phyloP scores from a whole-genome alignment of 2,888 invertebrate genomes.

The Watsonalla binaria region DNA sequence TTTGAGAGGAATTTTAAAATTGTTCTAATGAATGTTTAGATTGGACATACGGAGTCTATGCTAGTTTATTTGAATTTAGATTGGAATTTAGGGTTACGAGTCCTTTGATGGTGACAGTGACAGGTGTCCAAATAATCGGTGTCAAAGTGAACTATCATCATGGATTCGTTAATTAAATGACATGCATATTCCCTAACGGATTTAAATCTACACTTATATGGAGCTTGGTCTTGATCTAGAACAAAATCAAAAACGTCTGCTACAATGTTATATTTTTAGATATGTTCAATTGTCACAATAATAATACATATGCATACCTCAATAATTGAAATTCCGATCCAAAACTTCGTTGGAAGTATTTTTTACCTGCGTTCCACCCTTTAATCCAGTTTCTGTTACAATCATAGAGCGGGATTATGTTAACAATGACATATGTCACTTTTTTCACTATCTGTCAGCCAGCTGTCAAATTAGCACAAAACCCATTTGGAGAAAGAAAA shows the following conservation, averaged over 20 bases:
- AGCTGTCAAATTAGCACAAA: constrained; percentile 69
- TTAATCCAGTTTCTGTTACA: constrained; percentile 45
- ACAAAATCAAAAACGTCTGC: too few species aligned
- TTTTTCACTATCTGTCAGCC: constrained; percentile 51
- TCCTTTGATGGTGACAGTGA: constrained; percentile 44
- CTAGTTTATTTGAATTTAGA: constrained; percentile 63
- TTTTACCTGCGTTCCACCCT: constrained; percentile 49
- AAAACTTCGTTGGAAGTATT: constrained; percentile 44
- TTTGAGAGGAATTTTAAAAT: constrained; percentile 54
- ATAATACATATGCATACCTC: background rate
- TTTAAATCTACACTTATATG: too few species aligned
- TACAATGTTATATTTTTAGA: too few species aligned
- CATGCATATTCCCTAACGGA: too few species aligned
- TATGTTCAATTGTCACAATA: too few species aligned
- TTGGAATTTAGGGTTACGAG: constrained; percentile 44
- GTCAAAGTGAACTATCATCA: constrained; percentile 4
- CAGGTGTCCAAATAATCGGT: constrained; percentile 67
- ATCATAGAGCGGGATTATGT: constrained; percentile 38
- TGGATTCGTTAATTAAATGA: too few species aligned
- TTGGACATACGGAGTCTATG: constrained; percentile 63
- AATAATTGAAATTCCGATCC: constrained; percentile 1
- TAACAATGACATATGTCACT: constrained; percentile 45
- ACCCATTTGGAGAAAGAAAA: constrained; percentile 48
- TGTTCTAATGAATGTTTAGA: constrained; percentile 72
- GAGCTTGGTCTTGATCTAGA: too few species aligned